Percentiles rank a stretch among this genome's conserved stretches.
These are phyloP conservation scores for Zoanthus sociatus DNA, from an alignment of 92 coral and sea anemone genomes.

Conservation along the genomic window DNA sequence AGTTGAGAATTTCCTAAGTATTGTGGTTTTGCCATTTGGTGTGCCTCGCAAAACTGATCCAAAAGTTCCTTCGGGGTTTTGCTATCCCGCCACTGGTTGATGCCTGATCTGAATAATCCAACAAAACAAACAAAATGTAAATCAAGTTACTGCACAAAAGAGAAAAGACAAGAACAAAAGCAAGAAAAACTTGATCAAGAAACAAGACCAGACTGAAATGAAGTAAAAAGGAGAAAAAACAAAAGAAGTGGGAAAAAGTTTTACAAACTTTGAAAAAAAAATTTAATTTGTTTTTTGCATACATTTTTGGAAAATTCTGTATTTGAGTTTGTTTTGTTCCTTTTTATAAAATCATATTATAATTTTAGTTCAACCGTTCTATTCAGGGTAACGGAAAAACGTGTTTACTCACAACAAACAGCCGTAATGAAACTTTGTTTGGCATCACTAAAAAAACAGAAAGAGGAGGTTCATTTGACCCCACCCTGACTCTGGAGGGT, in stretches of 20 bases:
- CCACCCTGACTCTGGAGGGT: too few relatives aligned
- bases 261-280: background rate
- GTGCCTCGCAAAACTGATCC: slow-evolving; percentile 74
- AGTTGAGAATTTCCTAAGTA: slow-evolving; percentile 74
- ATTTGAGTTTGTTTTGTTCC: too few relatives aligned
- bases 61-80: slow-evolving; percentile 87
- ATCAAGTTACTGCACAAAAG: background rate
- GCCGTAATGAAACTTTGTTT: too few relatives aligned
- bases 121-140: background rate
- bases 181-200: background rate
- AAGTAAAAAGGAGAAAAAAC: background rate
- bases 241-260: background rate
- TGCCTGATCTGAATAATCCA: slow-evolving; percentile 75
- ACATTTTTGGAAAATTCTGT: too few relatives aligned
- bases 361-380: too few relatives aligned
- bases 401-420: too few relatives aligned
- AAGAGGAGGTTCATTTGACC: too few relatives aligned
- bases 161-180: background rate
- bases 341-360: too few relatives aligned
- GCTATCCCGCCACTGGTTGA: slow-evolving; percentile 92
- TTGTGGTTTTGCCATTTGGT: slow-evolving; percentile 68
- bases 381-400: too few relatives aligned
- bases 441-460: too few relatives aligned
- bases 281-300: too few relatives aligned
- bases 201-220: background rate